Evolutionary conservation across 1,140 invertebrate genomes (phyloP).

Genomic region (Tribolium castaneum): DNA sequence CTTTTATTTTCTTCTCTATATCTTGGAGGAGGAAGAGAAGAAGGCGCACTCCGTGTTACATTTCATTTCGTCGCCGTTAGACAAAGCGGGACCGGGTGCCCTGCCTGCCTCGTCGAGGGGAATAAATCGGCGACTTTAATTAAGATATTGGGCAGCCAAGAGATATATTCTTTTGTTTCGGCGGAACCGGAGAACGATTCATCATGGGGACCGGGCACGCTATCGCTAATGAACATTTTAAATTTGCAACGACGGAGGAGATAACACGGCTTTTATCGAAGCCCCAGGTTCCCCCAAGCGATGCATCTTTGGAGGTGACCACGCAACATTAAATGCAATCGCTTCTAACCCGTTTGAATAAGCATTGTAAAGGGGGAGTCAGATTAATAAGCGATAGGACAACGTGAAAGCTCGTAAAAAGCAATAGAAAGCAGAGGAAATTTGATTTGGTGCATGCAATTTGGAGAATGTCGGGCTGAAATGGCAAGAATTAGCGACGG

Average conservation of each 20-base stretch:
- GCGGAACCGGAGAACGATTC: constrained; percentile 58
- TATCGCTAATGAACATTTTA: constrained; percentile 64
- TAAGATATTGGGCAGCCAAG: constrained; percentile 63
- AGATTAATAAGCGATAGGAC: no score
- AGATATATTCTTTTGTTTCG: constrained; percentile 64
- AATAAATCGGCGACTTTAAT: constrained; percentile 65
- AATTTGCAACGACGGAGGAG: constrained; percentile 58
- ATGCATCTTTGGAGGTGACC: constrained; percentile 21
- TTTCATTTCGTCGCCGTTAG: constrained; percentile 60
- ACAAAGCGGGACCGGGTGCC: constrained; percentile 49
- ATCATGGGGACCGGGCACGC: constrained; percentile 60
- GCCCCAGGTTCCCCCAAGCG: constrained; percentile 4
- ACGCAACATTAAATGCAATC: neutral
- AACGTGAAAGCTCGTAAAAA: no score
- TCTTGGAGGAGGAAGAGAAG: constrained; percentile 35
- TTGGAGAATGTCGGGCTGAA: neutral
- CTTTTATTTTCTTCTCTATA: constrained; percentile 57
- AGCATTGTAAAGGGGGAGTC: no score
- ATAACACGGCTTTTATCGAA: constrained; percentile 56
- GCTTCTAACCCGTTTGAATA: neutral
- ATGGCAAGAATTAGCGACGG: neutral
- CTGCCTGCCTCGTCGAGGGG: constrained; percentile 42
- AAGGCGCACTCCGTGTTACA: constrained; percentile 47
- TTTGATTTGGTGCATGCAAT: neutral
- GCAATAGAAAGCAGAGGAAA: neutral